Evolutionary conservation across 2,113 vertebrate genomes (phyloP).

Genomic region (Buteo buteo): DNA sequence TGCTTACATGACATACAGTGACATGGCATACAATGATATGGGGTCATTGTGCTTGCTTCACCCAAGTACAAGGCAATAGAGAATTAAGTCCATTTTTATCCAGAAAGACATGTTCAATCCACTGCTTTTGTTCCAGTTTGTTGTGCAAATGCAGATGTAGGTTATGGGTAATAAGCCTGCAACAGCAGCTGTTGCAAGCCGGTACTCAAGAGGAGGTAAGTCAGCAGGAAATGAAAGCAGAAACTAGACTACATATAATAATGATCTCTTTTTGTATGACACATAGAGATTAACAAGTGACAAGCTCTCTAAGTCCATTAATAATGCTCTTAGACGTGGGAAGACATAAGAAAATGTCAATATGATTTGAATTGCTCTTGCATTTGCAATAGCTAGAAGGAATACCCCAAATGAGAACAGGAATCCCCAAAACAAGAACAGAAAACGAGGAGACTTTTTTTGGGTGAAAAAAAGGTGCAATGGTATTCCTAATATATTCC

Average conservation of each 20-base stretch:
- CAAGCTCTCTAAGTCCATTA: not conserved
- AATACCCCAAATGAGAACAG: not conserved
- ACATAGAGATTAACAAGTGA: not conserved
- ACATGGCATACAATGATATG: not conserved
- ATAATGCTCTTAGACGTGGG: not conserved
- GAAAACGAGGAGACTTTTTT: not conserved
- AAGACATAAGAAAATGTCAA: not conserved
- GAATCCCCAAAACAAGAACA: not conserved
- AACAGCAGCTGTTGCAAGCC: not conserved
- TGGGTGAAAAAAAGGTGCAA: not conserved
- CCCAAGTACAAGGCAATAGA: not conserved
- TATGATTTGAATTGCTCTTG: not conserved
- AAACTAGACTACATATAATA: not conserved
- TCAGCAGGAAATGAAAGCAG: not conserved
- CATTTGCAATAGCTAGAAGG: not conserved
- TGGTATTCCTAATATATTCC: not conserved
- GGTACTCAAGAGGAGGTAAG: not conserved
- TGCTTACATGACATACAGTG: not conserved
- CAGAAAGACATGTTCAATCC: not conserved
- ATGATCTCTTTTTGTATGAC: not conserved
- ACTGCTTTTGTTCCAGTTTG: not conserved
- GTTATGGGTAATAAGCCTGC: not conserved
- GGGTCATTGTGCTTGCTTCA: not conserved
- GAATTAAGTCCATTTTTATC: not conserved
- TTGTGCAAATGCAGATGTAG: not conserved